Conservation (phyloP, 2,797 vertebrate genomes). For the Arctocebus calabarensis region DNA sequence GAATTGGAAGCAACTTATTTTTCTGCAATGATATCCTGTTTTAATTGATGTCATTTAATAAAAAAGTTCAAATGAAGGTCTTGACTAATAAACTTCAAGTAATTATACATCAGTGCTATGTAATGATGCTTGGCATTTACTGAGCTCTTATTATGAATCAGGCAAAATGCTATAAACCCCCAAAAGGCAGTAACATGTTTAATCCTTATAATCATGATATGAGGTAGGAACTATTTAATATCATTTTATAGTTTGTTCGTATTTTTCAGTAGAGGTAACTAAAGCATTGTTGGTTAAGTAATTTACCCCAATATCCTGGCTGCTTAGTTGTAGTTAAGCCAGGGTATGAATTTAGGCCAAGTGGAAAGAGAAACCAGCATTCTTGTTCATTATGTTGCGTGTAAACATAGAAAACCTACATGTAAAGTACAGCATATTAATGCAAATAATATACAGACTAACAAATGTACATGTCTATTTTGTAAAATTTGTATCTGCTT, state of each 20-base stretch:
- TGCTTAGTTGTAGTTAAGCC: neutral
- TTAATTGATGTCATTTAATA: constrained; percentile 62
- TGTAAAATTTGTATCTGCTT: neutral
- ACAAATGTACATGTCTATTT: neutral
- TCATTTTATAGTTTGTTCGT: constrained; percentile 22
- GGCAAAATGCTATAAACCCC: neutral
- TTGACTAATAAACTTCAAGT: constrained; percentile 50
- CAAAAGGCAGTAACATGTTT: constrained; percentile 6
- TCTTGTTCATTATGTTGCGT: neutral
- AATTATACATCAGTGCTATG: constrained; percentile 19
- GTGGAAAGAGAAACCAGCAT: neutral
- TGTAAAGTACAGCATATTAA: neutral
- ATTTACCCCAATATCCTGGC: neutral
- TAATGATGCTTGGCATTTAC: constrained; percentile 29
- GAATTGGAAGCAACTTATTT: constrained; percentile 42
- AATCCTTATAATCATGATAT: neutral
- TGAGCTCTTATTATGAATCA: neutral
- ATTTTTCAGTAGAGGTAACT: constrained; percentile 23
- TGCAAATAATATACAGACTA: neutral
- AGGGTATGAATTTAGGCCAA: neutral
- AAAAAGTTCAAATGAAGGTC: constrained; percentile 50
- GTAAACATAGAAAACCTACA: neutral
- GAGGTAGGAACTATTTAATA: neutral
- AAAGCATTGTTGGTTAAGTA: neutral
- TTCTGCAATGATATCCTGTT: constrained; percentile 50